Percentiles rank a stretch among this genome's conserved stretches.
These are phyloP conservation scores for Mycogona germanica DNA, from an alignment of 2,888 invertebrate genomes.

Conservation along the genomic window DNA sequence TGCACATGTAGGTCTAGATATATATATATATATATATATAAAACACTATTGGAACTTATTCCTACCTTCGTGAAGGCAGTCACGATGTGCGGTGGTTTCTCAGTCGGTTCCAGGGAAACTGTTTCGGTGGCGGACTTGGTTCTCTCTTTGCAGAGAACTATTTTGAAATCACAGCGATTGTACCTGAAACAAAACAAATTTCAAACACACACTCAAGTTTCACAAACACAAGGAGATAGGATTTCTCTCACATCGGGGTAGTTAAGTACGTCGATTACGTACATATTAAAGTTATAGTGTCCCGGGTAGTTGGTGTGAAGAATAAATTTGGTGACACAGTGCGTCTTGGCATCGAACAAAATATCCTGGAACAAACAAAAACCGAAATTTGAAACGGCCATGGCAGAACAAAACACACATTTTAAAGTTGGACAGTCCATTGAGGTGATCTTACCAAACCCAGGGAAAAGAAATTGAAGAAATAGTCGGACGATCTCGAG, in stretches of 20 bases:
- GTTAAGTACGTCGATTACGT: slow-evolving; percentile 28
- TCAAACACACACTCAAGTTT: neutral
- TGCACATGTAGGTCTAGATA: neutral
- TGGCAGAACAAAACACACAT: neutral
- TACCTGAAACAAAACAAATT: slow-evolving; percentile 38
- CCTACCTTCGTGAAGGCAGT: slow-evolving; percentile 26
- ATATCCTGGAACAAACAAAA: slow-evolving; percentile 57
- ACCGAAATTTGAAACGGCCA: slow-evolving; percentile 30
- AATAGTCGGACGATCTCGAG: slow-evolving; percentile 82
- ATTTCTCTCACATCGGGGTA: too few species aligned
- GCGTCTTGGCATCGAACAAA: slow-evolving; percentile 88
- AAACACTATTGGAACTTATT: too few species aligned
- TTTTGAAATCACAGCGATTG: slow-evolving; percentile 83
- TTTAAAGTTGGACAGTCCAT: neutral
- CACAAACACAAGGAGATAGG: neutral
- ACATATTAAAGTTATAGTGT: slow-evolving; percentile 99
- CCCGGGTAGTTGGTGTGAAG: slow-evolving; percentile 99
- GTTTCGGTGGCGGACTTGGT: slow-evolving; percentile 13
- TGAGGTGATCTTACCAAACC: slow-evolving; percentile 58
- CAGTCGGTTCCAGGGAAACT: slow-evolving; percentile 14
- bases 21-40: too few species aligned
- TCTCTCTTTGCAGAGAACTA: slow-evolving; percentile 54
- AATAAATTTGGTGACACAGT: slow-evolving; percentile 91
- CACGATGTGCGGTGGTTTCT: slow-evolving; percentile 22
- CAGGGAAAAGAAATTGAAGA: slow-evolving; percentile 95